These are phyloP conservation scores for Origma solitaria DNA, from an alignment of 2,113 vertebrate genomes.

Conservation along the genomic window DNA sequence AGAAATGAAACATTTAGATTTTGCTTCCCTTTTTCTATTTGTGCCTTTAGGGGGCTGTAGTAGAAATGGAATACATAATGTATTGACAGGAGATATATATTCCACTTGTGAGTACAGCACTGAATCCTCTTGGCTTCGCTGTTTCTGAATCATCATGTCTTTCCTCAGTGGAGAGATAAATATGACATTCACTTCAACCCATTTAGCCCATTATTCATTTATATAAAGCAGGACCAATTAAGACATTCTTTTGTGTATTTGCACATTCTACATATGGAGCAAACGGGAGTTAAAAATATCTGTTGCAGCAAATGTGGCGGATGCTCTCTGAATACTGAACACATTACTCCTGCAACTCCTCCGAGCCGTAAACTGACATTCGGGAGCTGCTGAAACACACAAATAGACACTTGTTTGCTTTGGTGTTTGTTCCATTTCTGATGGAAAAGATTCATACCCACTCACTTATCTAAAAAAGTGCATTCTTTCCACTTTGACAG, in stretches of 20 bases:
- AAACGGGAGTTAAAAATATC: constrained; percentile 76
- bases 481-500: neutral
- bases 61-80: constrained; percentile 69
- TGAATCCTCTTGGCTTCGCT: constrained; percentile 63
- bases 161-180: constrained; percentile 76
- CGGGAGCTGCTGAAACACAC: neutral
- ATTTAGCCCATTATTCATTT: constrained; percentile 79
- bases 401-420: constrained; percentile 17
- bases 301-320: constrained; percentile 61
- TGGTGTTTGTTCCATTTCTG: neutral
- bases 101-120: constrained; percentile 64
- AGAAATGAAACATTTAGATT: constrained; percentile 67
- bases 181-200: constrained; percentile 74
- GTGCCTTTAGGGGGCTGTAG: constrained; percentile 69
- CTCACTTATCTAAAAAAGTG: neutral
- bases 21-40: constrained; percentile 59
- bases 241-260: constrained; percentile 75
- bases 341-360: neutral
- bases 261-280: constrained; percentile 67
- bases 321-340: constrained; percentile 63
- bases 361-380: neutral
- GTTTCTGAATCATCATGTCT: constrained; percentile 73
- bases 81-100: constrained; percentile 75
- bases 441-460: neutral
- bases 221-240: constrained; percentile 76